These are phyloP conservation scores for Morinoia aosen DNA, from an alignment of 2,888 invertebrate genomes.

Conservation along the genomic window DNA sequence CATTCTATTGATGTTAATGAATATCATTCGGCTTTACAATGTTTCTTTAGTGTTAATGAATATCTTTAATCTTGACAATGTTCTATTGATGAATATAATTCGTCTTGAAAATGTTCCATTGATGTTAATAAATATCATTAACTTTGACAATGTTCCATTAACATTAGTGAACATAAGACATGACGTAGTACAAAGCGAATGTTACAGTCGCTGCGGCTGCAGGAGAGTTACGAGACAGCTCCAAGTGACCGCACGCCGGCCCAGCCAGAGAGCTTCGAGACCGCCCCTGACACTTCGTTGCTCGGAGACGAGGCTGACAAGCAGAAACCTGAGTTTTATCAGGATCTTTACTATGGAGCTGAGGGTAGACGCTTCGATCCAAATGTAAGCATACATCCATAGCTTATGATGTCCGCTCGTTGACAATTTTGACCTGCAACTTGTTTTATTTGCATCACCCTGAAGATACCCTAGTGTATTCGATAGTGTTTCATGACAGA, in stretches of 20 bases:
- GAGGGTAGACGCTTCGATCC: constrained; percentile 44
- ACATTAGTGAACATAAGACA: too few species aligned
- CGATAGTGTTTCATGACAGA: constrained; percentile 5
- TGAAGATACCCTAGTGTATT: constrained; percentile 5
- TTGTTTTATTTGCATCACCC: constrained; percentile 25
- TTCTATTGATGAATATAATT: too few species aligned
- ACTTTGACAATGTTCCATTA: too few species aligned
- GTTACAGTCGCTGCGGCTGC: constrained; percentile 58
- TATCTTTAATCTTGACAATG: too few species aligned
- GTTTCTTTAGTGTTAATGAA: too few species aligned
- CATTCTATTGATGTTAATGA: too few species aligned
- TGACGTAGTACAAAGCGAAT: neutral
- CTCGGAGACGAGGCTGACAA: constrained; percentile 61
- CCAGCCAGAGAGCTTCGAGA: constrained; percentile 66
- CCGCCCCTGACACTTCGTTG: constrained; percentile 63
- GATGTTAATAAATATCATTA: too few species aligned
- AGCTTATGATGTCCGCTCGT: neutral
- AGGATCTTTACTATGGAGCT: constrained; percentile 59
- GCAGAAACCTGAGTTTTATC: constrained; percentile 62
- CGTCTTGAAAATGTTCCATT: too few species aligned
- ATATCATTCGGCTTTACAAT: too few species aligned
- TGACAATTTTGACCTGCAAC: neutral
- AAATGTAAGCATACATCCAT: neutral
- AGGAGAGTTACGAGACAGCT: constrained; percentile 66
- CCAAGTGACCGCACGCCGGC: constrained; percentile 58